These are phyloP conservation scores for Anguilla japonica DNA, from an alignment of 2,113 vertebrate genomes.

Conservation along the genomic window DNA sequence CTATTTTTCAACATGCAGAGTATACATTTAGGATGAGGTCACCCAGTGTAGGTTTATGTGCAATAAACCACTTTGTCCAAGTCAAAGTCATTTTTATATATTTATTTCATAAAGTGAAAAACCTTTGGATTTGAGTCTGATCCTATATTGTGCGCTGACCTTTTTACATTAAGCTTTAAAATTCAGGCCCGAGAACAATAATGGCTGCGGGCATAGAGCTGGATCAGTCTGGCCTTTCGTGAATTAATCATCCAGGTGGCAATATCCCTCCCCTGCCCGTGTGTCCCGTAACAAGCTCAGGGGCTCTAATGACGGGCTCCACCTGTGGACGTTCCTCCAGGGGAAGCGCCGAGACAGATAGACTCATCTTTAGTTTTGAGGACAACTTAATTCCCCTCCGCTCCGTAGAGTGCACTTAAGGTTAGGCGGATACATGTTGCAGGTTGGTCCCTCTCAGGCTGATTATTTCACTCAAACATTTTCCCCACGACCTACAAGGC, in stretches of 20 bases:
- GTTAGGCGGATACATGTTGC: not conserved
- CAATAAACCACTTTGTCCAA: not conserved
- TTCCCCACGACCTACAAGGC: not conserved
- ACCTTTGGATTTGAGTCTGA: not conserved
- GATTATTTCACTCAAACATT: not conserved
- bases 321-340: not conserved
- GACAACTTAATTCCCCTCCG: not conserved
- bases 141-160: not conserved
- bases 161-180: not conserved
- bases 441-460: not conserved
- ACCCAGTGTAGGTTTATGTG: too few relatives aligned
- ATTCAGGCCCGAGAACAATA: not conserved
- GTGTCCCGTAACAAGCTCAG: not conserved
- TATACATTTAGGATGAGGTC: not conserved
- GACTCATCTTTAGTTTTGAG: not conserved
- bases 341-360: not conserved
- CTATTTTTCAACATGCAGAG: not conserved
- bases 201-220: not conserved
- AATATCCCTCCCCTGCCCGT: not conserved
- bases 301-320: not conserved
- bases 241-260: not conserved
- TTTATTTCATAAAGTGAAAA: not conserved
- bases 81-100: too few relatives aligned
- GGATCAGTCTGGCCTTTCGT: not conserved
- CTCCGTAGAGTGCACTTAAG: not conserved